Evolutionary conservation across 2,113 vertebrate species (phyloP).

Genomic region (Microcebus murinus): DNA sequence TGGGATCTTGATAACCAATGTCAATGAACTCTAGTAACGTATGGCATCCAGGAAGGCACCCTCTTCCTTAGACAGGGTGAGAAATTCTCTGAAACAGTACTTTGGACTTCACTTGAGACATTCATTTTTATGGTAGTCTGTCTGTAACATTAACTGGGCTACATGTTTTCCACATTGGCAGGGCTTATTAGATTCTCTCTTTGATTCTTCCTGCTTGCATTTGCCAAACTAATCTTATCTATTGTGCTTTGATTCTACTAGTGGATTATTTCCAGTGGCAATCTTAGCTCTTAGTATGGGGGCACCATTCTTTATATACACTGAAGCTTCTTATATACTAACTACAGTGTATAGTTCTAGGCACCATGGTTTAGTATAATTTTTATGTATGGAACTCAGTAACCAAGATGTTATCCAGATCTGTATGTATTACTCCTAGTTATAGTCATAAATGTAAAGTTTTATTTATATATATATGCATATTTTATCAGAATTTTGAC

Average conservation of each 20-base stretch:
- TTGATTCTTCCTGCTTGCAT: not conserved
- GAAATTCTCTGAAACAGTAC: too few relatives aligned
- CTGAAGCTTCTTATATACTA: not conserved
- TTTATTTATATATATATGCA: not conserved
- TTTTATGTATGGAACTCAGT: not conserved
- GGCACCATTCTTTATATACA: not conserved
- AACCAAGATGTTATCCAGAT: not conserved
- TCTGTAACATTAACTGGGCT: not conserved
- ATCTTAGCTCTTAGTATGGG: not conserved
- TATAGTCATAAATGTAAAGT: not conserved
- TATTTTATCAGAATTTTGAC: not conserved
- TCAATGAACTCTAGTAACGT: not conserved
- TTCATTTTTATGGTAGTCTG: not conserved
- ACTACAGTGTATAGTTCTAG: not conserved
- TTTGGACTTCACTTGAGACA: not conserved
- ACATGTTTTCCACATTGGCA: not conserved
- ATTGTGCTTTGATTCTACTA: not conserved
- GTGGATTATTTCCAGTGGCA: not conserved
- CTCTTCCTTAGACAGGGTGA: not conserved
- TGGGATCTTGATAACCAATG: not conserved
- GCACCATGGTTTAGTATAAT: not conserved
- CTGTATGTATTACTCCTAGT: not conserved
- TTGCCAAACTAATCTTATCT: not conserved
- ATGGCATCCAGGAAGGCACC: rapidly evolving
- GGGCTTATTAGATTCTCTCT: not conserved